Evolutionary conservation across 1,140 invertebrate species (phyloP), one percentile per base, ranked within the genome.

Genomic region (Brachionus rotundiformis): DNA sequence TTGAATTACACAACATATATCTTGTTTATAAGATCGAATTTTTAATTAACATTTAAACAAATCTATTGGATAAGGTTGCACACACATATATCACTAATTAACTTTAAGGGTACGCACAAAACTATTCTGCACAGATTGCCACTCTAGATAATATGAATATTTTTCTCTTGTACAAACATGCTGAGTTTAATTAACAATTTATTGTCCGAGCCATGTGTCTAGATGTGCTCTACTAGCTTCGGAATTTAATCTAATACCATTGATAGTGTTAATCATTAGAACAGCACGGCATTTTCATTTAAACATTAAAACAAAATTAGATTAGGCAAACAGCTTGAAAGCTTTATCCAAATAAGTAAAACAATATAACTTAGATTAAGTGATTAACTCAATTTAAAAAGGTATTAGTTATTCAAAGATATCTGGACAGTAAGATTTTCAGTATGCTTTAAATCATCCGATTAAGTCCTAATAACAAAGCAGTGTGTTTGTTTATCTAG

Each of bases 51-150:
- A 68, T 68, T 68, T 68, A 6, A 36, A 3, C 29, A 68, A 33
- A 33, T 33, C 63, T 68, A 68, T 68, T 68, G 63, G 63, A 68
- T 68, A 68, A 68, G 63, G 63, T 68, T 68, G 33, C 63, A 36
- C 27, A 33, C 13, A 68, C 36, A 41, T 33, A 68, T 23, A 25
- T 7, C 23, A 63, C 61, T 63, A 63, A 63, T 63, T 63, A 63
- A 63, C 25, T 63, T 63, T 63, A 63, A 29, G 25, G 29, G 25
- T 68, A 33, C 10, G 29, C 16, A 33, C n/a, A n/a, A n/a, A 39
- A 68, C 16, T 36, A 63, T 63, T 29, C 25, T 6, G 11, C 11
- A 5, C 16, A 68, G 63, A 68, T 68, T 68, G 31, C 13, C 31
- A 36, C 36, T 36, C 16, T 5, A 68, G 63, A 68, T 68, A 68